phyloP scores from a whole-genome alignment of 1,140 invertebrate species.

The Aradophagus sp. region DNA sequence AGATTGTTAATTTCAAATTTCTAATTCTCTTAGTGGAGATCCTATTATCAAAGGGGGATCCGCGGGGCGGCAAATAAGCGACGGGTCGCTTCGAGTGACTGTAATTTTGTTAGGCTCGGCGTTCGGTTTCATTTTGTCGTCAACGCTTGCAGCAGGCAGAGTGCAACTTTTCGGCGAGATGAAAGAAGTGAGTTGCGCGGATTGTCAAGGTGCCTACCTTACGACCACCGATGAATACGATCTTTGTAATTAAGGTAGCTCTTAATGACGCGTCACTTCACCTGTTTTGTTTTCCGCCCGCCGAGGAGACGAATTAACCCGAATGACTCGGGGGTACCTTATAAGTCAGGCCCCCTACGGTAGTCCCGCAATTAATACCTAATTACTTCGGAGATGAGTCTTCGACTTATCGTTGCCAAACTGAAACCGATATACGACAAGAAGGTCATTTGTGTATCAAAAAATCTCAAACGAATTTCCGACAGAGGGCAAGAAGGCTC shows the following conservation, averaged over 20 bases:
- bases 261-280: conserved; percentile 67
- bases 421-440: conserved; percentile 63
- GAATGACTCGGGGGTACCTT: conserved; percentile 66
- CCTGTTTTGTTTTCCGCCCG: conserved; percentile 59
- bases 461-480: conserved; percentile 31
- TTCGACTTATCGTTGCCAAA: conserved; percentile 48
- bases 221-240: conserved; percentile 63
- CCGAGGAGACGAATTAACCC: conserved; percentile 65
- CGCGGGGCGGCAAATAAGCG: conserved; percentile 42
- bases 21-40: no score
- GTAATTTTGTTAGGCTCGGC: conserved; percentile 49
- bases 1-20: no score
- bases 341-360: conserved; percentile 62
- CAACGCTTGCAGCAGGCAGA: conserved; percentile 42
- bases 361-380: conserved; percentile 68
- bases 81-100: conserved; percentile 45
- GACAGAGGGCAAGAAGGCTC: background rate
- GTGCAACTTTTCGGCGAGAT: conserved; percentile 69
- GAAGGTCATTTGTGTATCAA: conserved; percentile 36
- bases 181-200: conserved; percentile 62
- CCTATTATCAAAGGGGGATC: conserved; percentile 25
- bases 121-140: conserved; percentile 54
- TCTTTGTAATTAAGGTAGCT: conserved; percentile 70
- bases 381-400: conserved; percentile 69
- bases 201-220: conserved; percentile 63